Base-by-base conservation (phyloP, 2,888 invertebrate genomes). In the Camptogramma bilineatum region DNA sequence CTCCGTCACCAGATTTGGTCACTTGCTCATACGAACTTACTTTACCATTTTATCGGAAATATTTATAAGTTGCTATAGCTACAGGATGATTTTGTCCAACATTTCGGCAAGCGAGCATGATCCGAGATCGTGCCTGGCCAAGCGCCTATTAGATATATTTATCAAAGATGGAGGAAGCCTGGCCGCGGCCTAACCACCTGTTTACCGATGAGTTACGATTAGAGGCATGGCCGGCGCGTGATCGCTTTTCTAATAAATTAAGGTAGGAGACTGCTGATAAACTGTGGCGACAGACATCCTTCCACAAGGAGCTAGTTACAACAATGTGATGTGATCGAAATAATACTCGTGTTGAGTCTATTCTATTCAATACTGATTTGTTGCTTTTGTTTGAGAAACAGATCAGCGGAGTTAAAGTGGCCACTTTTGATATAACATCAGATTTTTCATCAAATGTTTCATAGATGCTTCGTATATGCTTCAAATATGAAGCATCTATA, bases 141-240 rank as follows among this genome's bases (percentile, higher is more conserved):
- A 39, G 10, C 13, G 13, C 34, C 13, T 39, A 28, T 39, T 13
- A 39, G 34, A 39, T 39, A 39, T 13, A 39, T 39, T 39, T 39
- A 39, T 39, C 34, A 39, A 39, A 39, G 34, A 39, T 39, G 34
- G 34, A 39, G 34, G 34, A 13, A 39, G 34, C 28, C 28, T 28
- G n/a, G n/a, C n/a, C n/a, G n/a, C 28, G 54, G 16, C 24, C 13
- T 28, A 17, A 28, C 21, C 46, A 46, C 48, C 48, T 34, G 48
- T 47, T 56, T 48, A 39, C 48, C 56, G 48, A 56, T 56, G 48
- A 39, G 48, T 56, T 56, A 39, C 48, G 48, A 56, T 48, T 56
- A 21, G 34, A 21, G 13, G 31, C 18, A 21, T 42, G 53, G 44
- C 3, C 8, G 55, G 44, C 47, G 34, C 55, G 55, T 56, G 55